Evolutionary conservation across 2,797 vertebrate genomes (phyloP), one percentile per base, ranked within the genome.

Genomic region (Botia almorhae): DNA sequence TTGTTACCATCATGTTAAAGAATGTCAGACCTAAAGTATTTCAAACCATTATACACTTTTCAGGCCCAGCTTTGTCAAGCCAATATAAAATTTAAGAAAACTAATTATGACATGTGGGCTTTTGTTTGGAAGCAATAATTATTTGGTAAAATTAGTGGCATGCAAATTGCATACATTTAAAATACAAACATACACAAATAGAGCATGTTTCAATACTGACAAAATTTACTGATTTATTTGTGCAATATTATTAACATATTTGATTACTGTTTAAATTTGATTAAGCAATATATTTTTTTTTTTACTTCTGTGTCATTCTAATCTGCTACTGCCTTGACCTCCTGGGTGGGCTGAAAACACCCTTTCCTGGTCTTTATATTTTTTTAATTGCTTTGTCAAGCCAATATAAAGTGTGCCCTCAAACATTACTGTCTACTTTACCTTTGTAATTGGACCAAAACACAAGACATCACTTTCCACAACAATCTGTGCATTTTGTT

Each of bases 261-360:
- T 63, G 4, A 33, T 61, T 4, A 17, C 61, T 33, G 26, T 33
- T 8, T 63, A 43, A 43, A 43, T 43, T 43, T 43, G 7, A 43
- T 43, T 43, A 43, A 43, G 39, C 39, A 43, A 43, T 4, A 60
- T 21, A 23, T 12, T 60, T 3, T 2, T 74, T 68, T 33, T 50
- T 51, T 71, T 39, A 65, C 39, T 43, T 39, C 29, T 60, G 53
- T 79, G 61, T 56, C 43, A 17, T 69, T 72, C 67, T 77, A 39
- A 69, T 82, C 71, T 72, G 17, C 82, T 72, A 81, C 82, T 26
- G 36, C 72, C 43, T 48, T 74, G 46, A 79, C 83, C 87, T 90
- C 76, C 86, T 95, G 93, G 94, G 94, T 96, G 95, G 94, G 88
- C 85, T 17, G 0, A 90, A 0, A 73, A 84, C 43, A 55, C 60